Evolutionary conservation across 2,888 invertebrate genomes (phyloP).

Genomic region (Parasteatoda lunata): DNA sequence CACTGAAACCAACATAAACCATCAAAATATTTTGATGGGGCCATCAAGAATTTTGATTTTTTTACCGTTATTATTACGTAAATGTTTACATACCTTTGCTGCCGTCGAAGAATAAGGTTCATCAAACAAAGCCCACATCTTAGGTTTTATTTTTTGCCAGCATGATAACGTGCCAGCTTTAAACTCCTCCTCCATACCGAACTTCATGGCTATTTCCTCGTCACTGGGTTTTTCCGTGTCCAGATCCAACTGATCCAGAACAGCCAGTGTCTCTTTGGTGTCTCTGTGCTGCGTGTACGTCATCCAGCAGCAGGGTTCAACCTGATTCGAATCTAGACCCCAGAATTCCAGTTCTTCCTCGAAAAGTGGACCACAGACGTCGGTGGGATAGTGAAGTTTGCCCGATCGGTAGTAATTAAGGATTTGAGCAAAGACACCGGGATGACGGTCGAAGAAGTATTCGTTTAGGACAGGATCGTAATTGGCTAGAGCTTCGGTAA

Average conservation of each 20-base stretch:
- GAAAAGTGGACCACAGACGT: slow-evolving; percentile 98
- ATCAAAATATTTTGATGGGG: too few relatives aligned
- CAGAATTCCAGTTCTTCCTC: slow-evolving; percentile 99
- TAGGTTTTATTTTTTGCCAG: slow-evolving; percentile 98
- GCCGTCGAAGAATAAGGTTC: slow-evolving; percentile 96
- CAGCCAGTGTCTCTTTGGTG: slow-evolving; percentile 98
- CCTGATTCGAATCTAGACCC: slow-evolving; percentile 98
- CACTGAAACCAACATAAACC: too few relatives aligned
- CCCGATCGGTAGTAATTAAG: slow-evolving; percentile 98
- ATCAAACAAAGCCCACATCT: slow-evolving; percentile 99
- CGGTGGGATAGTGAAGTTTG: slow-evolving; percentile 98
- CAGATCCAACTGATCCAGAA: slow-evolving; percentile 95
- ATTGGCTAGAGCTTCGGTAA: slow-evolving; percentile 95
- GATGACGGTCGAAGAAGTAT: slow-evolving; percentile 98
- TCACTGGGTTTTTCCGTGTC: slow-evolving; percentile 98
- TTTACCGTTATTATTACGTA: neutral
- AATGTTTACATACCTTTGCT: slow-evolving; percentile 68
- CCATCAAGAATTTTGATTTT: too few relatives aligned
- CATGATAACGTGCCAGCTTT: slow-evolving; percentile 90
- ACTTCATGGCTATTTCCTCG: slow-evolving; percentile 97
- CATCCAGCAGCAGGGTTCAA: slow-evolving; percentile 99
- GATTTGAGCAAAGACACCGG: slow-evolving; percentile 95
- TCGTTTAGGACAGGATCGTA: slow-evolving; percentile 99
- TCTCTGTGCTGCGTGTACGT: slow-evolving; percentile 97
- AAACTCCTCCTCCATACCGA: slow-evolving; percentile 96